Evolutionary conservation across 2,113 vertebrate genomes (phyloP), one percentile per base, ranked within the genome.

Genomic region (Pterocles gutturalis): DNA sequence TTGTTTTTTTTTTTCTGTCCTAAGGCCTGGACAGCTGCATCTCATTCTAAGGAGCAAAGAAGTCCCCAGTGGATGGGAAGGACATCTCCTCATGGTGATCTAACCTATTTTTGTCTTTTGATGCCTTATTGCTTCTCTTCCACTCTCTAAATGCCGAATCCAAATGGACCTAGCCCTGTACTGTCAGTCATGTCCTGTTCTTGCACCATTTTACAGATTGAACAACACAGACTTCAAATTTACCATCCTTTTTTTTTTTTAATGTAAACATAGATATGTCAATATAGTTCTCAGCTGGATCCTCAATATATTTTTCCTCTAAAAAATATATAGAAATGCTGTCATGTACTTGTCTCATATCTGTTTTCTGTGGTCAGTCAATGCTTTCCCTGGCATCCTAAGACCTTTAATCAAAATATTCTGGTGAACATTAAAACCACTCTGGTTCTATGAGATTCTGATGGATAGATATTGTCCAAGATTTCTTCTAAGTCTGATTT

Each of bases 21-120:
- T 87, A 76, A 93, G 33, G 36, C 38, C 65, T 91, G 57, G 89
- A 96, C 87, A 95, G 82, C 93, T 93, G 92, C 75, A 94, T 76
- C 57, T 94, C 85, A 85, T 94, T 91, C 34, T 91, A 65, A 85
- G 73, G 55, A 94, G 73, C 16, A 93, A 62, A 83, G n/a, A 77
- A 66, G 62, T 81, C 83, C 46, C 72, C 46, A 62, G 76, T 81
- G 76, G 46, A 43, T 36, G 55, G 36, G 58, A 95, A 82, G 48
- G 34, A 75, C 90, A 53, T 76, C 81, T 96, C 51, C 31, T 76
- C 43, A 19, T 48, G 69, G 80, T 81, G 69, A 89, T 93, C 55
- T 86, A 86, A 92, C 75, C 51, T 86, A 83, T 82, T 80, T 72
- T 54, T 89, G 55, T 87, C 77, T 92, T 96, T 92, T 91, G 69